phyloP scores from a whole-genome alignment of 2,113 vertebrate genomes.

The Rhea americana region DNA sequence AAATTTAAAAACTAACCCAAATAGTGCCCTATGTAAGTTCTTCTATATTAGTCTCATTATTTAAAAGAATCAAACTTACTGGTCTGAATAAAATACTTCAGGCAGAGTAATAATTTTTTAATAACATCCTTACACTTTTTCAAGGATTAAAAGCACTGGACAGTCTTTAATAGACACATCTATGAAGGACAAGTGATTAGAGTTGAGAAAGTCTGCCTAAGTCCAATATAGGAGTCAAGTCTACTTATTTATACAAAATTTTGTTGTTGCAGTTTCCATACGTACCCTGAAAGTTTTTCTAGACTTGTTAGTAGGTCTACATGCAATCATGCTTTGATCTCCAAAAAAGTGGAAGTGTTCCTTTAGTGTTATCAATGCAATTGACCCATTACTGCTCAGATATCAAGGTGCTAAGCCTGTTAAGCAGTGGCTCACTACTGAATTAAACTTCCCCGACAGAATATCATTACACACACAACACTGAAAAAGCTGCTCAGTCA shows the following conservation, averaged over 20 bases:
- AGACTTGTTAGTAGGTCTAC: not conserved
- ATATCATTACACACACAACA: not conserved
- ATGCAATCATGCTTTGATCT: not conserved
- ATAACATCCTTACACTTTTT: not conserved
- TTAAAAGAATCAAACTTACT: not conserved
- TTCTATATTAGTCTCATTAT: not conserved
- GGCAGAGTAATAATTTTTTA: not conserved
- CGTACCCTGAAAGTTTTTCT: not conserved
- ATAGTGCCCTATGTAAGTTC: accelerated
- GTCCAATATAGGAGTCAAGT: not conserved
- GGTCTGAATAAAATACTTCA: not conserved
- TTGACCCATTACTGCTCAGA: not conserved
- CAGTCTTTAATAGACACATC: not conserved
- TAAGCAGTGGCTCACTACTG: not conserved
- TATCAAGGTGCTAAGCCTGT: not conserved
- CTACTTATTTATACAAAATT: not conserved
- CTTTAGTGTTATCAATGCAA: not conserved
- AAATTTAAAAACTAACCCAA: not conserved
- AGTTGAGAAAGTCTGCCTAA: not conserved
- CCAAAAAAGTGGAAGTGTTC: not conserved
- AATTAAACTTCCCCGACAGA: slow-evolving; percentile 15
- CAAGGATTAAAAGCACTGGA: not conserved
- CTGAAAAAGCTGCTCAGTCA: not conserved
- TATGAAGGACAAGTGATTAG: not conserved
- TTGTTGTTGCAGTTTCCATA: not conserved